Percentiles rank a stretch among this genome's conserved stretches.
phyloP scores from a whole-genome alignment of 2,888 invertebrate genomes.

The Drosophila greeni region DNA sequence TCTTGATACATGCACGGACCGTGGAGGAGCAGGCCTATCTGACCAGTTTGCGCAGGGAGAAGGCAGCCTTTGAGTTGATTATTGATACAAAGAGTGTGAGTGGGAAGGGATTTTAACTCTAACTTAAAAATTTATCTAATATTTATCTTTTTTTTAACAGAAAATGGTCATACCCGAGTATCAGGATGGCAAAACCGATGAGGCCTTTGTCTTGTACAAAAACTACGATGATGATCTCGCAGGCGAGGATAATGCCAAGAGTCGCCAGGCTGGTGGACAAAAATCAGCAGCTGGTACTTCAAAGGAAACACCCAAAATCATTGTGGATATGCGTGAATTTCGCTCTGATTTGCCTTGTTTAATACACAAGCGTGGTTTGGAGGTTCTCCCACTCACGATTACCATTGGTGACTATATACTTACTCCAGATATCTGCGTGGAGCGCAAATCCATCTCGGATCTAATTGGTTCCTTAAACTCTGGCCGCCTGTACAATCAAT shows the following conservation, averaged over 20 bases:
- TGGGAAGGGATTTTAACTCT: too few relatives aligned
- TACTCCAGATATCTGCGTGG: conserved; percentile 97
- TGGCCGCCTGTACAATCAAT: conserved; percentile 96
- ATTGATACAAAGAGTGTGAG: conserved; percentile 93
- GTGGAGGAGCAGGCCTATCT: conserved; percentile 98
- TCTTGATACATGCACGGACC: conserved; percentile 93
- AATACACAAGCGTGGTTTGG: conserved; percentile 94
- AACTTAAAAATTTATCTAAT: too few relatives aligned
- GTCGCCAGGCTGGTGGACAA: conserved; percentile 80
- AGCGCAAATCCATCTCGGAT: conserved; percentile 97
- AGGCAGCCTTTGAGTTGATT: conserved; percentile 94
- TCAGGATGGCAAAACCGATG: conserved; percentile 90
- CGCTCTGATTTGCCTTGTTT: conserved; percentile 96
- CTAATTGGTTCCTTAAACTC: conserved; percentile 96
- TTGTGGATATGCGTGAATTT: conserved; percentile 99
- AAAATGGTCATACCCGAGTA: conserved; percentile 92
- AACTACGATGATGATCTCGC: conserved; percentile 58
- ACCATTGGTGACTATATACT: conserved; percentile 98
- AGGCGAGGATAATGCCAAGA: conserved; percentile 82
- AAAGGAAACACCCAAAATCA: conserved; percentile 80
- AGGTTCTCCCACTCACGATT: conserved; percentile 93
- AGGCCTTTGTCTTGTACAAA: conserved; percentile 79
- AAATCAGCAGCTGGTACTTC: not conserved
- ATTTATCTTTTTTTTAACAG: conserved; percentile 76
- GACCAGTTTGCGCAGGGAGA: conserved; percentile 92